Evolutionary conservation across 2,113 vertebrate genomes (phyloP).

Genomic region (Nothobranchius furzeri): DNA sequence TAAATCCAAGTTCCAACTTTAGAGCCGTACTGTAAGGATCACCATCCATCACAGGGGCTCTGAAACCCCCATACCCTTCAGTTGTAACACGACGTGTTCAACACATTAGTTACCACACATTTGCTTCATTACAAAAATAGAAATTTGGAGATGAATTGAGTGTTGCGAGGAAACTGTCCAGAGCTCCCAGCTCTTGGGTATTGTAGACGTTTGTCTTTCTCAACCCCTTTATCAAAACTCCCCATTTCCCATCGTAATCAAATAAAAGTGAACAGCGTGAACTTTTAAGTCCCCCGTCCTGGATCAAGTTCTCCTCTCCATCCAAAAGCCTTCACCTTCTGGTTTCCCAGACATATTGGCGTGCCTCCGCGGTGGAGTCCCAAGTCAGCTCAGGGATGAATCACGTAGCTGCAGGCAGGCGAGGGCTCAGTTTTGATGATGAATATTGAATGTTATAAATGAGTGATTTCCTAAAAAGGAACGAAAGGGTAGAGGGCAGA

Average conservation of each 20-base stretch:
- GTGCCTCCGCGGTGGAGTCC: slow-evolving; percentile 72
- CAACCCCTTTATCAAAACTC: slow-evolving; percentile 70
- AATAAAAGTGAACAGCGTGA: slow-evolving; percentile 56
- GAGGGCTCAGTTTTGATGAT: slow-evolving; percentile 72
- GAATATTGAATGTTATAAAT: slow-evolving; percentile 80
- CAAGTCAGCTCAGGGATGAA: slow-evolving; percentile 73
- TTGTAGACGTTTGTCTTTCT: slow-evolving; percentile 69
- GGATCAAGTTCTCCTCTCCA: slow-evolving; percentile 64
- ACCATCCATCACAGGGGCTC: slow-evolving; percentile 67
- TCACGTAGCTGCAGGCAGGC: slow-evolving; percentile 77
- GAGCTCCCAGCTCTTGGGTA: slow-evolving; percentile 58
- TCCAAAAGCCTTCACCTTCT: slow-evolving; percentile 73
- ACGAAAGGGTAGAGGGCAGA: slow-evolving; percentile 5
- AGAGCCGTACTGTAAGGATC: slow-evolving; percentile 56
- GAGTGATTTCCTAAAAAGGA: slow-evolving; percentile 60
- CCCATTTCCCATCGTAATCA: slow-evolving; percentile 65
- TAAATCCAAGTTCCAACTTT: slow-evolving; percentile 39
- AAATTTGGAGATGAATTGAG: slow-evolving; percentile 72
- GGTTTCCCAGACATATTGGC: slow-evolving; percentile 80
- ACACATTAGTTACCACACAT: slow-evolving; percentile 67
- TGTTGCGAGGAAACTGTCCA: slow-evolving; percentile 70
- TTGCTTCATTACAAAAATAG: slow-evolving; percentile 32
- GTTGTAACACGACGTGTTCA: slow-evolving; percentile 71
- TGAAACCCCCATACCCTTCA: slow-evolving; percentile 62
- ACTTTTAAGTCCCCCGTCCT: slow-evolving; percentile 75